These are phyloP conservation scores for Macrostomum lignano DNA, from an alignment of 1,140 invertebrate genomes.

Conservation along the genomic window DNA sequence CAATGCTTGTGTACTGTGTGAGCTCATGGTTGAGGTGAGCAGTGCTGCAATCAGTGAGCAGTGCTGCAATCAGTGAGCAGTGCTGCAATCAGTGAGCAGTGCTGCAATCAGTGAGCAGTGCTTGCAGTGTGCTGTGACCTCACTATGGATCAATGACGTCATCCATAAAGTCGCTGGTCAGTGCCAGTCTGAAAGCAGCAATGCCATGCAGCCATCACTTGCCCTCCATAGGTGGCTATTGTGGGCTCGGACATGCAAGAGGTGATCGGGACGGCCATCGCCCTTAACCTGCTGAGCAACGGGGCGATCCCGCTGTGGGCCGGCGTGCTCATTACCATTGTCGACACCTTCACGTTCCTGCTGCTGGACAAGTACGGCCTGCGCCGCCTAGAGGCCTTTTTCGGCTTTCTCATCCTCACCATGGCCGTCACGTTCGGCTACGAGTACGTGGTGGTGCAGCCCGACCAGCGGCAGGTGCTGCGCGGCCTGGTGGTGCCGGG, in stretches of 20 bases:
- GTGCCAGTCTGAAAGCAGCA: neutral
- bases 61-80: too few species aligned
- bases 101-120: too few species aligned
- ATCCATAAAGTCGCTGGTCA: too few species aligned
- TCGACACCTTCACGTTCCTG: slow-evolving; percentile 72
- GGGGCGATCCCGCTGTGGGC: slow-evolving; percentile 50
- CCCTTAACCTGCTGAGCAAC: slow-evolving; percentile 44
- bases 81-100: too few species aligned
- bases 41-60: too few species aligned
- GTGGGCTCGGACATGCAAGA: slow-evolving; percentile 72
- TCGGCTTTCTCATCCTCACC: slow-evolving; percentile 47
- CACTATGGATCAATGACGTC: too few species aligned
- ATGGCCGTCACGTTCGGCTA: slow-evolving; percentile 72
- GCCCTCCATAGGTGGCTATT: too few species aligned
- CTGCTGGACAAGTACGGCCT: slow-evolving; percentile 65
- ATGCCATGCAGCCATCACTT: too few species aligned
- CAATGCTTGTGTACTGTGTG: too few species aligned
- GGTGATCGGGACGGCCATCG: slow-evolving; percentile 64
- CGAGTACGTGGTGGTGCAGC: slow-evolving; percentile 43
- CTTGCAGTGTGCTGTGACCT: too few species aligned
- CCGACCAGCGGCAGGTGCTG: slow-evolving; percentile 40
- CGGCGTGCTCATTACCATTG: slow-evolving; percentile 56
- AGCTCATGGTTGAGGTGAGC: too few species aligned
- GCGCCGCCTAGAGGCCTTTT: slow-evolving; percentile 57
- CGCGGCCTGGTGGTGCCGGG: slow-evolving; percentile 54